These are phyloP conservation scores for Drosophila tropicalis DNA, from an alignment of 1,140 invertebrate species.

Conservation along the genomic window DNA sequence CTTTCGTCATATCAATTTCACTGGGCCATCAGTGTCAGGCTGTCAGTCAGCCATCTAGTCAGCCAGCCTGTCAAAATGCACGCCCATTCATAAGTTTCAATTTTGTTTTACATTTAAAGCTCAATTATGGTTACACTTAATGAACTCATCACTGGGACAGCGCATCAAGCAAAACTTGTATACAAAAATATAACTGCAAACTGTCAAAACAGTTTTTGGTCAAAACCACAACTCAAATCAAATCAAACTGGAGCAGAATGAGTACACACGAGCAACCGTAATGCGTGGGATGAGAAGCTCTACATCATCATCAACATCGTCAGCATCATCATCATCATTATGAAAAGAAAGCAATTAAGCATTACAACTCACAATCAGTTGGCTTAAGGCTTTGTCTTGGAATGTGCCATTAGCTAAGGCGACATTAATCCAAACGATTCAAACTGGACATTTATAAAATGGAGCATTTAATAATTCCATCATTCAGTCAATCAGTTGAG, in stretches of 20 bases:
- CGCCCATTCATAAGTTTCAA: constrained; percentile 67
- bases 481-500: neutral
- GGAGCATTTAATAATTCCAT: neutral
- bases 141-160: constrained; percentile 80
- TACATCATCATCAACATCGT: constrained; percentile 7
- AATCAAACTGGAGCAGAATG: constrained; percentile 67
- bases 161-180: constrained; percentile 62
- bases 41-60: constrained; percentile 46
- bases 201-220: constrained; percentile 70
- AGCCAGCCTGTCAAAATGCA: constrained; percentile 65
- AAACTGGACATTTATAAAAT: constrained; percentile 26
- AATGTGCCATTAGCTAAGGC: constrained; percentile 73
- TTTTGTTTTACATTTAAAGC: constrained; percentile 64
- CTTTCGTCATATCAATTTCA: constrained; percentile 76
- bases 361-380: constrained; percentile 46
- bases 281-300: constrained; percentile 44
- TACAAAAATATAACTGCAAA: constrained; percentile 60
- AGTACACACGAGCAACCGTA: neutral
- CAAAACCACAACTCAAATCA: constrained; percentile 27
- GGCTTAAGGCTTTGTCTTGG: constrained; percentile 27
- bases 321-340: neutral
- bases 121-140: constrained; percentile 78
- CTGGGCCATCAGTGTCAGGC: constrained; percentile 66
- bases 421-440: constrained; percentile 69
- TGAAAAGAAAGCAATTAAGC: constrained; percentile 74